phyloP scores from a whole-genome alignment of 2,113 vertebrate genomes.

The Laticauda colubrina region DNA sequence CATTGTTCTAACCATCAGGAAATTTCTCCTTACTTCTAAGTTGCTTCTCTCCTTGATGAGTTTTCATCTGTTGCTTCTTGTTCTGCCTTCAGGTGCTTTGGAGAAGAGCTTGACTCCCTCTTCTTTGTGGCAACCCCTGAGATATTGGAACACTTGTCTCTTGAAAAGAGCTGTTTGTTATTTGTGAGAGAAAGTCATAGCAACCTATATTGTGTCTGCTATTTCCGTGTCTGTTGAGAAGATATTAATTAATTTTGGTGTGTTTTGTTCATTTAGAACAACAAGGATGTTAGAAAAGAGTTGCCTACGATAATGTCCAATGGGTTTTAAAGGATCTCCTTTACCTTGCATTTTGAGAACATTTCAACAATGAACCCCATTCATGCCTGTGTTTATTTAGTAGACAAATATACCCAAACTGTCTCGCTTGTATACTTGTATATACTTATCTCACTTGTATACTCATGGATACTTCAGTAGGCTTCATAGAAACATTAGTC shows the following conservation, averaged over 20 bases:
- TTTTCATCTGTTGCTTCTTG: no score
- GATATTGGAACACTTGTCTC: not conserved
- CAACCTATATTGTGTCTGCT: not conserved
- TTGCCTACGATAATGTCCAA: not conserved
- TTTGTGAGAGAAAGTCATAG: not conserved
- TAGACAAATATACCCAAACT: not conserved
- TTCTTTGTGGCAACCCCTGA: no score
- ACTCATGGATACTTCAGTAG: not conserved
- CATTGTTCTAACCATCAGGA: no score
- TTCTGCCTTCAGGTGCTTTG: no score
- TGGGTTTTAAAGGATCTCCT: not conserved
- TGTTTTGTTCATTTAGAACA: not conserved
- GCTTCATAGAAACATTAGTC: not conserved
- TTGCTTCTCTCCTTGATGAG: no score
- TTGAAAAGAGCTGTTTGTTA: not conserved
- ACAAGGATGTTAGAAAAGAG: not conserved
- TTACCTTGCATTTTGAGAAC: constrained; percentile 11
- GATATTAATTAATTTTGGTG: not conserved
- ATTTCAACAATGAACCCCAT: not conserved
- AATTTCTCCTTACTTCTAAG: no score
- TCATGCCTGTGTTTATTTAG: not conserved
- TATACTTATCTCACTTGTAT: no score
- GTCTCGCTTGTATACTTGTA: not conserved
- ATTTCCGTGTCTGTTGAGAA: not conserved
- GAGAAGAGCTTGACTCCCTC: no score